These are phyloP conservation scores for Cygnus olor DNA, from an alignment of 2,797 vertebrate species.

Conservation along the genomic window DNA sequence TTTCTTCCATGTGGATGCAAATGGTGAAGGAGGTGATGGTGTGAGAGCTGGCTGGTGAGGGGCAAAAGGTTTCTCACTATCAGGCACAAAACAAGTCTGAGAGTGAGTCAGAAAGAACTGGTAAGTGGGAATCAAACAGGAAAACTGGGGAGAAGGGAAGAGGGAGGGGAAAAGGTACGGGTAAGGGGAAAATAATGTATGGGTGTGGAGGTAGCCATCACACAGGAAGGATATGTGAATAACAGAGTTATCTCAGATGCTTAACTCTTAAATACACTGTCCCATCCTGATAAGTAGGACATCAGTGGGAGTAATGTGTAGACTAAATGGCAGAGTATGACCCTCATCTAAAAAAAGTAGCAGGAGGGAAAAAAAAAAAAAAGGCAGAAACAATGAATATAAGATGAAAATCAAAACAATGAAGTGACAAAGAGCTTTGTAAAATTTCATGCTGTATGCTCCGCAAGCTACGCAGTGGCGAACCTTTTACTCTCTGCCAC, in stretches of 20 bases:
- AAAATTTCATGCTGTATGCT: fast-evolving
- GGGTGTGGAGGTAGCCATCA: background rate
- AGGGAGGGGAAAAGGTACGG: background rate
- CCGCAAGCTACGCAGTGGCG: background rate
- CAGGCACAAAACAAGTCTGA: background rate
- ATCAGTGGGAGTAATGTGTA: background rate
- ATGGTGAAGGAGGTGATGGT: fast-evolving
- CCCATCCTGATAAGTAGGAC: background rate
- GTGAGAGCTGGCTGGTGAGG: background rate
- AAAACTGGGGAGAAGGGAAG: background rate
- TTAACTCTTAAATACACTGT: background rate
- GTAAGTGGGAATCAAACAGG: background rate
- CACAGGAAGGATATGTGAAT: background rate
- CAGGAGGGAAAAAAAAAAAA: fast-evolving
- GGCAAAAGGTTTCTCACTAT: background rate
- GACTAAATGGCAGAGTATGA: background rate
- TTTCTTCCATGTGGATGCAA: background rate
- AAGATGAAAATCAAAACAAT: background rate
- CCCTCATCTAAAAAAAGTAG: background rate
- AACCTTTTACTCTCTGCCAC: background rate
- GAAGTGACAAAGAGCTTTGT: background rate
- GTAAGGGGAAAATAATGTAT: background rate
- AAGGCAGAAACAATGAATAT: background rate
- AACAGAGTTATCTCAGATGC: background rate
- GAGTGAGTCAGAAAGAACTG: background rate